phyloP scores from a whole-genome alignment of 2,888 invertebrate genomes.

The Hartigia nigra region DNA sequence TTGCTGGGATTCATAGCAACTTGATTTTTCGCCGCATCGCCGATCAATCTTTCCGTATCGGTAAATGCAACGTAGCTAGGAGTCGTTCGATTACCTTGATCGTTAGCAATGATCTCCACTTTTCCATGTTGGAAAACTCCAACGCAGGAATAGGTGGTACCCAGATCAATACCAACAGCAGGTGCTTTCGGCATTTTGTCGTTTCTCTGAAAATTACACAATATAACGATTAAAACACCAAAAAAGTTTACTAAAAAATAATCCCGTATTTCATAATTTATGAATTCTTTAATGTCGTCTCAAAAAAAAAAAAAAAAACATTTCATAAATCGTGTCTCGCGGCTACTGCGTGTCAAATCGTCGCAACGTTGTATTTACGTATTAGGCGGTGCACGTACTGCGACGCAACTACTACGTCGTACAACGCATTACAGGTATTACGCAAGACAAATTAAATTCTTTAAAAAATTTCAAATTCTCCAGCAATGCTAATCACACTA shows the following conservation, averaged over 20 bases:
- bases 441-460: neutral
- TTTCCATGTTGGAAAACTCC: constrained; percentile 87
- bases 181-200: constrained; percentile 62
- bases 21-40: constrained; percentile 89
- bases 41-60: constrained; percentile 84
- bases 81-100: constrained; percentile 89
- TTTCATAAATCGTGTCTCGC: neutral
- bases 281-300: constrained; percentile 15
- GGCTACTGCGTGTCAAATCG: neutral
- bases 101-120: constrained; percentile 88
- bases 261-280: neutral
- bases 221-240: neutral
- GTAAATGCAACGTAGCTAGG: constrained; percentile 91
- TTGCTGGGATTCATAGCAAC: constrained; percentile 88
- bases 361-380: neutral
- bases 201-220: neutral
- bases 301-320: too few relatives aligned
- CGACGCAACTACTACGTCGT: neutral
- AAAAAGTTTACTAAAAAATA: neutral
- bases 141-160: constrained; percentile 89
- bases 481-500: neutral
- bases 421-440: neutral
- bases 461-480: neutral
- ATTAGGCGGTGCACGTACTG: neutral
- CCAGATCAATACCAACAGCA: constrained; percentile 84